phyloP scores from a whole-genome alignment of 2,888 invertebrate species.

The Caradrina kadenii region DNA sequence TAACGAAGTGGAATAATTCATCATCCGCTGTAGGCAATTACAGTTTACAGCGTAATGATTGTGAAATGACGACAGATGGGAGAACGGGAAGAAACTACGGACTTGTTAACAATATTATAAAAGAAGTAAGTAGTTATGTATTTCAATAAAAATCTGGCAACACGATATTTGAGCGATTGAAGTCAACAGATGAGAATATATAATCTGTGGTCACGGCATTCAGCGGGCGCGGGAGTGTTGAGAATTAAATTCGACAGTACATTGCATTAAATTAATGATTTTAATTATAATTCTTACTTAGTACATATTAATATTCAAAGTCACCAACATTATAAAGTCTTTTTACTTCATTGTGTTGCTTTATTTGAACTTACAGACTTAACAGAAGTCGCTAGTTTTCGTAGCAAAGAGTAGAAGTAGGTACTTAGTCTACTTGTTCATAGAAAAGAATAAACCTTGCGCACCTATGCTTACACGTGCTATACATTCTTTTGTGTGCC shows the following conservation, averaged over 20 bases:
- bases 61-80: conserved; percentile 43
- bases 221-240: too few species aligned
- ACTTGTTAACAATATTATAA: not conserved
- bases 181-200: too few species aligned
- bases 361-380: not conserved
- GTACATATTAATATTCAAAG: too few species aligned
- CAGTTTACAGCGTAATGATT: conserved; percentile 37
- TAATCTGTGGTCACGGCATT: too few species aligned
- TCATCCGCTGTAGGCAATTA: conserved; percentile 49
- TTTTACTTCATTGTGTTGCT: too few species aligned
- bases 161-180: too few species aligned
- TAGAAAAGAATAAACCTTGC: conserved; percentile 31
- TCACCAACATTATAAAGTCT: too few species aligned
- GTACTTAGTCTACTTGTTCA: conserved; percentile 10
- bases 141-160: not conserved
- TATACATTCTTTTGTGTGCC: conserved; percentile 42
- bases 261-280: too few species aligned
- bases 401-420: not conserved
- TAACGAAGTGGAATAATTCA: conserved; percentile 60
- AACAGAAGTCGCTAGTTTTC: conserved; percentile 28
- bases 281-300: too few species aligned
- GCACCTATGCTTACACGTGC: conserved; percentile 47
- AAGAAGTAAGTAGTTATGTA: not conserved
- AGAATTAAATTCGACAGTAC: too few species aligned
- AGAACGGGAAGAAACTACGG: not conserved